Evolutionary conservation across 1,140 invertebrate species (phyloP).

Genomic region (Drosophila mojavensis): DNA sequence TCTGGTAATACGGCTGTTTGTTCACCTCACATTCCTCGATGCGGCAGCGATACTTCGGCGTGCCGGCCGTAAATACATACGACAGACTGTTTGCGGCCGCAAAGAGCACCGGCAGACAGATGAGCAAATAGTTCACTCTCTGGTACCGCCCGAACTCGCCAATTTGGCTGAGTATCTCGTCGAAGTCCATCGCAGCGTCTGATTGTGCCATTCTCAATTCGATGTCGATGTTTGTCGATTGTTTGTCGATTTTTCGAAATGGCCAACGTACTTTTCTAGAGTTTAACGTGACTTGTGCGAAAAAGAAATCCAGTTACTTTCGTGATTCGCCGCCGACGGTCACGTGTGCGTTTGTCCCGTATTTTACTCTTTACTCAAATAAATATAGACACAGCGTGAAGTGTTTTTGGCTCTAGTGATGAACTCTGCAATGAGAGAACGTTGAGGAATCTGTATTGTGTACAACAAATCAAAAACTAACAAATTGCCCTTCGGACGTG

Average conservation of each 20-base stretch:
- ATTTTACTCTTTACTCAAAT: not conserved
- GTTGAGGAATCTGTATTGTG: not conserved
- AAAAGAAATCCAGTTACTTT: not conserved
- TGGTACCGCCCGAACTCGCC: slow-evolving; percentile 87
- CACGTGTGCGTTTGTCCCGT: not conserved
- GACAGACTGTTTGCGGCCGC: slow-evolving; percentile 86
- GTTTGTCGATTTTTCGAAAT: not conserved
- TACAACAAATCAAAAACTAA: not conserved
- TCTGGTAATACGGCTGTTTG: slow-evolving; percentile 69
- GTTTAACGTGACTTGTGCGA: too few species aligned
- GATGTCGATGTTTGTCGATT: not conserved
- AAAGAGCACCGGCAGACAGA: slow-evolving; percentile 86
- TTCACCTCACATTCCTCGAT: slow-evolving; percentile 85
- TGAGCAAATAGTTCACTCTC: slow-evolving; percentile 85
- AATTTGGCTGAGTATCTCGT: slow-evolving; percentile 85
- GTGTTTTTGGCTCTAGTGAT: not conserved
- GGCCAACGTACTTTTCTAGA: not conserved
- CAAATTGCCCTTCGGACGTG: not conserved
- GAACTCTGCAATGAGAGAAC: not conserved
- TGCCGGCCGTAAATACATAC: slow-evolving; percentile 87
- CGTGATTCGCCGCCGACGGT: not conserved
- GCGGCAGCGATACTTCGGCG: slow-evolving; percentile 85
- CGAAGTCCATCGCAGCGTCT: slow-evolving; percentile 54
- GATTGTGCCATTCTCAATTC: slow-evolving; percentile 15
- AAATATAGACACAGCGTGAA: not conserved